Evolutionary conservation across 2,113 vertebrate species (phyloP).

Genomic region (Rhineura floridana): DNA sequence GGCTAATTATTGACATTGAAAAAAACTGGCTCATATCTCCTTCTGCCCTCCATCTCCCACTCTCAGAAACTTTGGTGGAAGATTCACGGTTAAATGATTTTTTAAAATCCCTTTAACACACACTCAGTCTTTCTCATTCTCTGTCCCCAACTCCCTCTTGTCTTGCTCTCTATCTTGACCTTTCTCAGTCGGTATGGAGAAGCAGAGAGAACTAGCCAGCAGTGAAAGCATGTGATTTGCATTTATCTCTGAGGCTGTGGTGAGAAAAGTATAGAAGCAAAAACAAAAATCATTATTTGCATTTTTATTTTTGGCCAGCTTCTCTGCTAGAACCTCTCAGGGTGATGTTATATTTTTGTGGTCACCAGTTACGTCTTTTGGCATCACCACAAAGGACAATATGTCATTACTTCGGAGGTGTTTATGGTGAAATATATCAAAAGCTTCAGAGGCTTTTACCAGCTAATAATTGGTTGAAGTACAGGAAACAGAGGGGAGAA

Average conservation of each 20-base stretch:
- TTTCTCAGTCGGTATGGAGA: not conserved
- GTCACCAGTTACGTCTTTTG: not conserved
- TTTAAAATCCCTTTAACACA: no score
- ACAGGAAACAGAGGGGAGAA: not conserved
- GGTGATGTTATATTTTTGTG: not conserved
- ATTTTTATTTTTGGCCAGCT: not conserved
- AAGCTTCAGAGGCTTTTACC: not conserved
- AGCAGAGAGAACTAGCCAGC: not conserved
- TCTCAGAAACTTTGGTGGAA: no score
- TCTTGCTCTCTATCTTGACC: not conserved
- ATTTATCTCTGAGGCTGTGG: not conserved
- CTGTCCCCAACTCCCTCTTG: not conserved
- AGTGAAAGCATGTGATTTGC: not conserved
- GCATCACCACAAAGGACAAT: not conserved
- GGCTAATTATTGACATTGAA: no score
- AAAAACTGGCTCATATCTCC: no score
- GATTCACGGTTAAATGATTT: no score
- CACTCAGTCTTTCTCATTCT: not conserved
- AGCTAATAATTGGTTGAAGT: not conserved
- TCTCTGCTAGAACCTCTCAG: not conserved
- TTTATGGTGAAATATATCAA: not conserved
- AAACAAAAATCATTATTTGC: not conserved
- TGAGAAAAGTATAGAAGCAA: not conserved
- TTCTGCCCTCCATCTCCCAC: no score
- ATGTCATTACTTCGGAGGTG: not conserved